phyloP scores from a whole-genome alignment of 2,113 vertebrate species.

The Scomber scombrus region DNA sequence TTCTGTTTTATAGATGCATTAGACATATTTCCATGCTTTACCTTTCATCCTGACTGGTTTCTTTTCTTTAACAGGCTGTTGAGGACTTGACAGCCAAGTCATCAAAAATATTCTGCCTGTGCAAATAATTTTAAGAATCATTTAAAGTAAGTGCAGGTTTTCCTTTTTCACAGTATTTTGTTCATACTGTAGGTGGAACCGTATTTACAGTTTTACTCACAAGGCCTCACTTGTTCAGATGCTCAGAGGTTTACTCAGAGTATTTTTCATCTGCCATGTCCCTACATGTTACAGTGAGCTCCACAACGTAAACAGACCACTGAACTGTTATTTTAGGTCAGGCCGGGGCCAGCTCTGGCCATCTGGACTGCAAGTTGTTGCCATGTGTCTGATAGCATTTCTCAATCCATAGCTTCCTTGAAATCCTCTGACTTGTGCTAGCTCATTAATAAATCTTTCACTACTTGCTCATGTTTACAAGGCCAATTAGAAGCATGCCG shows the following conservation, averaged over 20 bases:
- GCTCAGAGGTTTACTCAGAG: slow-evolving; percentile 39
- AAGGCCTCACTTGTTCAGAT: slow-evolving; percentile 57
- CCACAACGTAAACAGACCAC: slow-evolving; percentile 44
- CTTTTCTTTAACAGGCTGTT: slow-evolving; percentile 33
- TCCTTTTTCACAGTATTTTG: slow-evolving; percentile 52
- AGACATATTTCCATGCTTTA: slow-evolving; percentile 8
- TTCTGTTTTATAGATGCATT: neutral
- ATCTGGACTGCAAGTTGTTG: slow-evolving; percentile 20
- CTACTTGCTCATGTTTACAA: neutral
- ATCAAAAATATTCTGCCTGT: slow-evolving; percentile 35
- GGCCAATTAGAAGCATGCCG: neutral
- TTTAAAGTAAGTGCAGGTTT: slow-evolving; percentile 48
- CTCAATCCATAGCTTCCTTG: slow-evolving; percentile 10
- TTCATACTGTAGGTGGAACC: slow-evolving; percentile 38
- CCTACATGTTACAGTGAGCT: slow-evolving; percentile 38
- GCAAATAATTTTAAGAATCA: slow-evolving; percentile 49
- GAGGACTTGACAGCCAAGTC: slow-evolving; percentile 24
- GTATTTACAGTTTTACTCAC: slow-evolving; percentile 54
- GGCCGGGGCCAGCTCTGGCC: slow-evolving; percentile 14
- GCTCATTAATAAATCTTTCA: slow-evolving; percentile 1
- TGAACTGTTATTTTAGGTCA: slow-evolving; percentile 52
- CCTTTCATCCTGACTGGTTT: slow-evolving; percentile 3
- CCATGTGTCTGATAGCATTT: slow-evolving; percentile 29
- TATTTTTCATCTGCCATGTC: slow-evolving; percentile 53
- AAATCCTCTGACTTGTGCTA: slow-evolving; percentile 12